Evolutionary conservation across 2,113 vertebrate genomes (phyloP).

Genomic region (Petrocephalus microphthalmus): DNA sequence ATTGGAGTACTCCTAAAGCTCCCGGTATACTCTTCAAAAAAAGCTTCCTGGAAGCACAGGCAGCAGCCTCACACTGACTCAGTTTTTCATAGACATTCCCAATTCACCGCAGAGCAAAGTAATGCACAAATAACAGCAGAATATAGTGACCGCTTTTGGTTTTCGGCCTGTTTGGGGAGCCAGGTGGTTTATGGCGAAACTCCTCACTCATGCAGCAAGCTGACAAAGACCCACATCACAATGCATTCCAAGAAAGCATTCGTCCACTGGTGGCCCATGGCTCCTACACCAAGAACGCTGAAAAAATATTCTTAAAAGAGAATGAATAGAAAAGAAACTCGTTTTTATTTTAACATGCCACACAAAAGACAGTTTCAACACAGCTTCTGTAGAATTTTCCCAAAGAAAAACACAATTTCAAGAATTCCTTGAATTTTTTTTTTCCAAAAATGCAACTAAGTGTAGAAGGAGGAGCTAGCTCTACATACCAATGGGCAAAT

Average conservation of each 20-base stretch:
- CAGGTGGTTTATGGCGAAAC: slow-evolving; percentile 2
- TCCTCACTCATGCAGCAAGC: neutral
- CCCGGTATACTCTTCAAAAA: neutral
- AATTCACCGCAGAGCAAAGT: slow-evolving; percentile 5
- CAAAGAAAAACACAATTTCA: neutral
- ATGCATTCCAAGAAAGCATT: neutral
- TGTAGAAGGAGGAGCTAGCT: neutral
- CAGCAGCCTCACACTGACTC: neutral
- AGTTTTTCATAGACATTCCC: slow-evolving; percentile 12
- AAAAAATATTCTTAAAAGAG: neutral
- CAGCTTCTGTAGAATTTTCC: neutral
- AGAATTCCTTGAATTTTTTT: neutral
- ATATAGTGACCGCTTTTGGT: neutral
- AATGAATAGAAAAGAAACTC: neutral
- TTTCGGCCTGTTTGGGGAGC: neutral
- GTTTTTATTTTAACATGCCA: neutral
- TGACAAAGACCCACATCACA: neutral
- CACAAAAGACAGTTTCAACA: neutral
- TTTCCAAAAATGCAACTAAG: neutral
- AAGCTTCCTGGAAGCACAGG: neutral
- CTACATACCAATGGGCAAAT: neutral
- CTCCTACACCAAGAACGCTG: neutral
- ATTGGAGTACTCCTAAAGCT: slow-evolving; percentile 18
- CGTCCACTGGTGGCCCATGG: neutral
- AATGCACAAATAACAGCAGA: slow-evolving; percentile 9